These are phyloP conservation scores for Paralichthys olivaceus DNA, from an alignment of 2,113 vertebrate genomes.

Conservation along the genomic window DNA sequence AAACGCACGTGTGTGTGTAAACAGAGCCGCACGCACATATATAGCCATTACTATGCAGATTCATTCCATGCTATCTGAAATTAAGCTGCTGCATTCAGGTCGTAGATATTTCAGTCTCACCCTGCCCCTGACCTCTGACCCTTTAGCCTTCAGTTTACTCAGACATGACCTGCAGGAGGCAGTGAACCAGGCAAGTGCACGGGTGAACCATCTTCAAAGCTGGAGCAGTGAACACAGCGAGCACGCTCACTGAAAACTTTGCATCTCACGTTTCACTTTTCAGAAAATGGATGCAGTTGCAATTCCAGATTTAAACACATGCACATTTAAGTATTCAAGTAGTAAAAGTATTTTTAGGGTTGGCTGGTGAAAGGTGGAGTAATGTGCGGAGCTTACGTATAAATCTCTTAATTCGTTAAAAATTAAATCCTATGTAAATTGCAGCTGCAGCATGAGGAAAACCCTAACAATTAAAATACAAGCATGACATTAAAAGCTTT, in stretches of 20 bases:
- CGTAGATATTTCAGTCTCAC: constrained; percentile 62
- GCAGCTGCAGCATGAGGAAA: background rate
- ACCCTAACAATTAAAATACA: background rate
- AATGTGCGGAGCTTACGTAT: background rate
- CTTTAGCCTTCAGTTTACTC: constrained; percentile 51
- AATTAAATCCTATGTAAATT: background rate
- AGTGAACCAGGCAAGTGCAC: constrained; percentile 40
- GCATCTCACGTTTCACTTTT: background rate
- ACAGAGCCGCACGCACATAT: constrained; percentile 20
- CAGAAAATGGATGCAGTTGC: background rate
- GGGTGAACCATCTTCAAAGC: background rate
- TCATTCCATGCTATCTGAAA: constrained; percentile 47
- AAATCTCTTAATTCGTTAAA: background rate
- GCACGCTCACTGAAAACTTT: background rate
- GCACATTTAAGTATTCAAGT: background rate
- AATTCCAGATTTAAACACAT: background rate
- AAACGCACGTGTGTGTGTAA: constrained; percentile 8
- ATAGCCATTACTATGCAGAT: constrained; percentile 33
- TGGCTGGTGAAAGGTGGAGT: background rate
- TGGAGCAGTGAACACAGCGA: background rate
- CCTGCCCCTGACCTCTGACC: constrained; percentile 48
- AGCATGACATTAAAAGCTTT: background rate
- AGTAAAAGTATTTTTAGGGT: background rate
- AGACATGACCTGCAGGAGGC: constrained; percentile 36
- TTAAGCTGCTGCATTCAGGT: constrained; percentile 31